phyloP scores from a whole-genome alignment of 2,888 invertebrate species.

The Synergus itoensis region DNA sequence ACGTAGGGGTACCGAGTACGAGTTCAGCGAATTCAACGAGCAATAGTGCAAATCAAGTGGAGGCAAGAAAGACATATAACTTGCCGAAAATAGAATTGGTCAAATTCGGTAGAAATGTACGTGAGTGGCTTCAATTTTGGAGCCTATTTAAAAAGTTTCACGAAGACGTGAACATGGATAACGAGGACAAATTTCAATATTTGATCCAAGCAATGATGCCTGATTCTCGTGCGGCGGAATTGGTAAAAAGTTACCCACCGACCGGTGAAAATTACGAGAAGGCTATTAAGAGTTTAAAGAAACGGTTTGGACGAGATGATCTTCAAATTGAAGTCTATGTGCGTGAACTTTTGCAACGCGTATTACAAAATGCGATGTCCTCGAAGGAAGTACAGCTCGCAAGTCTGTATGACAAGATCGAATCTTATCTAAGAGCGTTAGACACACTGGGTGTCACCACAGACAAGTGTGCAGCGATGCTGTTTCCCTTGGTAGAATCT shows the following conservation, averaged over 20 bases:
- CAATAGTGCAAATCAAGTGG: background rate
- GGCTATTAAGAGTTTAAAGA: conserved; percentile 55
- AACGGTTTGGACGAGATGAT: conserved; percentile 61
- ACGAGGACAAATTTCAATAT: conserved; percentile 59
- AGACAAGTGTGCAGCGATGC: too few species aligned
- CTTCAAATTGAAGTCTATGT: conserved; percentile 62
- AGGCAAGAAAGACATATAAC: background rate
- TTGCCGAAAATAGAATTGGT: conserved; percentile 47
- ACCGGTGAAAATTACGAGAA: conserved; percentile 60
- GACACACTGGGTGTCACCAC: too few species aligned
- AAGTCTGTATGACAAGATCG: too few species aligned
- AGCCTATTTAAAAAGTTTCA: conserved; percentile 58
- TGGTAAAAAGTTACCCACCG: conserved; percentile 57
- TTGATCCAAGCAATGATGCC: conserved; percentile 51
- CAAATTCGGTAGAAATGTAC: too few species aligned
- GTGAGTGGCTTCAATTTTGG: conserved; percentile 60
- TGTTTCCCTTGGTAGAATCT: too few species aligned
- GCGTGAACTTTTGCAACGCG: conserved; percentile 63
- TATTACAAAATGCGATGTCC: conserved; percentile 47
- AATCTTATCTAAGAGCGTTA: too few species aligned
- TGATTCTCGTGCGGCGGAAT: conserved; percentile 53
- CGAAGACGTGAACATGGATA: conserved; percentile 46
- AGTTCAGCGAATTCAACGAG: too few species aligned
- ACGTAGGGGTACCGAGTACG: too few species aligned
- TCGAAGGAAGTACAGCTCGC: too few species aligned